These are phyloP conservation scores for Coendou prehensilis DNA, from an alignment of 2,797 vertebrate genomes.

Conservation along the genomic window DNA sequence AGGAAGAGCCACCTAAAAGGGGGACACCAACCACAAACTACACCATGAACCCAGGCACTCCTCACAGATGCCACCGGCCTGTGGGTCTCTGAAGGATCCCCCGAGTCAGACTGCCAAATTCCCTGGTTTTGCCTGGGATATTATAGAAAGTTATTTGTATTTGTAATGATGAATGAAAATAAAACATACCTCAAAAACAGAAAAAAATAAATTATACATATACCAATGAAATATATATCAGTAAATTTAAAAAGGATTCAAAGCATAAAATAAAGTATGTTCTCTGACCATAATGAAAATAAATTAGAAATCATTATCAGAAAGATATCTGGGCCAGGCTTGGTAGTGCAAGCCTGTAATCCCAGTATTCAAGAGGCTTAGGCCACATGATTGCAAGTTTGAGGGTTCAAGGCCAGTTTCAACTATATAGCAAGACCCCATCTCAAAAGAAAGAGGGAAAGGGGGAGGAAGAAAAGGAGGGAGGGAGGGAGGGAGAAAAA, in stretches of 20 bases:
- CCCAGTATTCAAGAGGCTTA: neutral
- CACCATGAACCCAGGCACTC: neutral
- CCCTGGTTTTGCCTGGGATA: neutral
- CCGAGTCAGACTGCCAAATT: neutral
- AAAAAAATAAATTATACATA: neutral
- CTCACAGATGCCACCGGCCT: neutral
- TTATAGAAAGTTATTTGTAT: neutral
- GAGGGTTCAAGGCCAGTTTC: neutral
- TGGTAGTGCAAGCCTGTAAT: neutral
- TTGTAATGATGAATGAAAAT: neutral
- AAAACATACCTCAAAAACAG: neutral
- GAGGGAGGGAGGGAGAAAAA: neutral
- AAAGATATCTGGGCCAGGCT: neutral
- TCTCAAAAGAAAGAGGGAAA: neutral
- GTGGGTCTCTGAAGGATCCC: neutral
- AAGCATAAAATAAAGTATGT: neutral
- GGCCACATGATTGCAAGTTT: neutral
- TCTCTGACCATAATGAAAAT: neutral
- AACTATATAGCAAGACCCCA: neutral
- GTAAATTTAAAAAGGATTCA: neutral
- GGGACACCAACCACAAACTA: neutral
- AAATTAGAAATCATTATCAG: neutral
- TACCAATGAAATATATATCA: neutral
- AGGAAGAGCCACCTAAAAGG: neutral
- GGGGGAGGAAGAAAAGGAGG: neutral